Conservation (phyloP, 2,113 vertebrate genomes). For the Barnardius zonarius region DNA sequence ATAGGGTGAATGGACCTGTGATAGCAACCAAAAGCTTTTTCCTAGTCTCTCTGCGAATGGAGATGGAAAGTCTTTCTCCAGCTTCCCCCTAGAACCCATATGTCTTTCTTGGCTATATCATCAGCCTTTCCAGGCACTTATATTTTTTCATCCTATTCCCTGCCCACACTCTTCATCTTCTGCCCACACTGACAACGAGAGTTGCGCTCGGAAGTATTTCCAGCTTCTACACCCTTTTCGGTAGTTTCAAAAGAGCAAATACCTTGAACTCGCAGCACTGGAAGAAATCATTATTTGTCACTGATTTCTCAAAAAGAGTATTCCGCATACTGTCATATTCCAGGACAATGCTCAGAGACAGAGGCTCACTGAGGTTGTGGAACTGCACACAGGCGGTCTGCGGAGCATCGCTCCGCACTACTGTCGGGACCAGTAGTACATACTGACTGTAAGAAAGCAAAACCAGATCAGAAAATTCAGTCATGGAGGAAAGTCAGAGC, state of each 20-base stretch:
- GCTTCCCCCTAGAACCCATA: background rate
- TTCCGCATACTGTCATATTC: background rate
- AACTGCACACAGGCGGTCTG: constrained; percentile 55
- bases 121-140: background rate
- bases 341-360: background rate
- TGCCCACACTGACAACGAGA: background rate
- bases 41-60: background rate
- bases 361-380: constrained; percentile 9
- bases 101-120: background rate
- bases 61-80: background rate
- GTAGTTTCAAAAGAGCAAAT: background rate
- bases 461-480: background rate
- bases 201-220: background rate
- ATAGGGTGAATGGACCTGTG: no score
- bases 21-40: background rate
- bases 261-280: constrained; percentile 60
- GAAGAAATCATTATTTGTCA: constrained; percentile 30
- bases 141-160: background rate
- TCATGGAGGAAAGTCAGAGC: background rate
- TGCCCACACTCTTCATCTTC: background rate
- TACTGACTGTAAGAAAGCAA: constrained; percentile 50
- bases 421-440: constrained; percentile 42
- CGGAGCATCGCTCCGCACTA: background rate
- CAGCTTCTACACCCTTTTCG: background rate
- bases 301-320: background rate